Conservation (phyloP, 2,888 invertebrate genomes). For the Ephialtes manifestator region DNA sequence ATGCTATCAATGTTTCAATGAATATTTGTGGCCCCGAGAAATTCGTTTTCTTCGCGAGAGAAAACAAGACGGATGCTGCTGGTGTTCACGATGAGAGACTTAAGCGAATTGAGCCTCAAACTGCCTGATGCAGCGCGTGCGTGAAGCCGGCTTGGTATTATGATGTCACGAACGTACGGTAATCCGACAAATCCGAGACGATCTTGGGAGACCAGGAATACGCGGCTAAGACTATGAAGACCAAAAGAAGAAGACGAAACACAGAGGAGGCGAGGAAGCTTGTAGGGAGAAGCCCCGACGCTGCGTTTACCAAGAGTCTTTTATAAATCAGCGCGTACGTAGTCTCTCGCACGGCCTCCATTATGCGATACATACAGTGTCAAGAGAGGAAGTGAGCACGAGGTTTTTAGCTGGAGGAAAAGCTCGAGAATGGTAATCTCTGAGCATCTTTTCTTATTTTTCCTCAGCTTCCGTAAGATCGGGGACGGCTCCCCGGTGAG, state of each 20-base stretch:
- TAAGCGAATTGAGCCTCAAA: constrained; percentile 52
- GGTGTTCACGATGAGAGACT: constrained; percentile 33
- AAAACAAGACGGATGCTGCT: constrained; percentile 9
- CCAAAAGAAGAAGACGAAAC: constrained; percentile 12
- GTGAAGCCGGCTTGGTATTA: constrained; percentile 62
- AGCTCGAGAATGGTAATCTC: constrained; percentile 9
- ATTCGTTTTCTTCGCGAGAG: constrained; percentile 7
- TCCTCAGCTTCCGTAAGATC: constrained; percentile 15
- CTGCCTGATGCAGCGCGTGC: constrained; percentile 55
- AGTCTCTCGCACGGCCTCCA: constrained; percentile 36
- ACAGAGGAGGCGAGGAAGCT: constrained; percentile 11
- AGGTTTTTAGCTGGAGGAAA: constrained; percentile 23
- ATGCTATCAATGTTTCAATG: background rate
- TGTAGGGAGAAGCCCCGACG: constrained; percentile 19
- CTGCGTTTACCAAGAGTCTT: constrained; percentile 51
- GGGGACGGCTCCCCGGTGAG: constrained; percentile 40
- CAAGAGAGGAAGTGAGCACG: background rate
- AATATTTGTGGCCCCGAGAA: background rate
- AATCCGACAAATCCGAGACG: constrained; percentile 46
- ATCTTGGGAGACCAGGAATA: constrained; percentile 10
- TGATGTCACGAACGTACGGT: constrained; percentile 68
- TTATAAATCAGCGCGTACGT: constrained; percentile 51
- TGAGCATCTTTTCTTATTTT: constrained; percentile 38
- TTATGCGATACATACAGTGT: constrained; percentile 26
- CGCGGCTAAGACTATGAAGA: constrained; percentile 26